Evolutionary conservation across 2,113 vertebrate species (phyloP).

Genomic region (Grantiella picta): DNA sequence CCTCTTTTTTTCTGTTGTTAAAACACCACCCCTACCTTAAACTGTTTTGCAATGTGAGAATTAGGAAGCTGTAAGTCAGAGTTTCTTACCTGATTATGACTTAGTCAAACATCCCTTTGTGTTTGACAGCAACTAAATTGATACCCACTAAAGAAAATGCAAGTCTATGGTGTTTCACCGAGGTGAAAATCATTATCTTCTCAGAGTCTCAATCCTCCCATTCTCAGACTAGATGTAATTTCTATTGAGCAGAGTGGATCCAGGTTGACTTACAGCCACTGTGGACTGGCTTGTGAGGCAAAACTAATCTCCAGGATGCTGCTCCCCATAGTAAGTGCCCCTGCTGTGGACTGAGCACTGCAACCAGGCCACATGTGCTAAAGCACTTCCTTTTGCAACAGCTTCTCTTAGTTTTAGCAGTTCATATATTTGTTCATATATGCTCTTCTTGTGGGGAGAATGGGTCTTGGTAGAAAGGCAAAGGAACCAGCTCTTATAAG

Average conservation of each 20-base stretch:
- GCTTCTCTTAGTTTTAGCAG: fast-evolving
- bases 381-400: neutral
- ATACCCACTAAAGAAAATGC: neutral
- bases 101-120: neutral
- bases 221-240: neutral
- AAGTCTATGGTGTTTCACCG: neutral
- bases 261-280: neutral
- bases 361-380: neutral
- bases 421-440: fast-evolving
- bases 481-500: neutral
- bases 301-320: neutral
- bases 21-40: neutral
- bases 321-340: neutral
- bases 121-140: neutral
- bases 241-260: neutral
- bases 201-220: neutral
- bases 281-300: neutral
- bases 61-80: neutral
- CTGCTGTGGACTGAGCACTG: neutral
- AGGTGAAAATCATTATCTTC: slow-evolving; percentile 25
- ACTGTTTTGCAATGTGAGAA: neutral
- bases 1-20: neutral
- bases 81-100: neutral
- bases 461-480: neutral
- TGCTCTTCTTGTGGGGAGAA: neutral